phyloP scores from a whole-genome alignment of 2,113 vertebrate species.

The Thymallus thymallus region DNA sequence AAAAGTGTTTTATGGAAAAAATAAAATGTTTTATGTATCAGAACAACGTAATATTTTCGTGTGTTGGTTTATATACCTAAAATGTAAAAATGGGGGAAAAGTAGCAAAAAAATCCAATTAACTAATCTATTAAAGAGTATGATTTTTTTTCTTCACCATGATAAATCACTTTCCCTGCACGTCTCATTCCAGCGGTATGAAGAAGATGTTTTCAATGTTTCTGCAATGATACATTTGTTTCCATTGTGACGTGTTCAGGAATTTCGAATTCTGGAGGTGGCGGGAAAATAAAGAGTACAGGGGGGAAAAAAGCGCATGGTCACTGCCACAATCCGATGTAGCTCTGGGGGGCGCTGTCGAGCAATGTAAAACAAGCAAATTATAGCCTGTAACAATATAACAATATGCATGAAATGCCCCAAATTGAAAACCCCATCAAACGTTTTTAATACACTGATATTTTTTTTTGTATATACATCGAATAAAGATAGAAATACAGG shows the following conservation, averaged over 20 bases:
- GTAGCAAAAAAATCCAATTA: no score
- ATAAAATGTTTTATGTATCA: slow-evolving; percentile 47
- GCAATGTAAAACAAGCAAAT: slow-evolving; percentile 15
- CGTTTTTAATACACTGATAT: no score
- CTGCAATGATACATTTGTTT: slow-evolving; percentile 30
- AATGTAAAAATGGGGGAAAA: no score
- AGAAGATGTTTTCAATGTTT: not conserved
- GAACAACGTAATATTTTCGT: no score
- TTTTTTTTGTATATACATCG: not conserved
- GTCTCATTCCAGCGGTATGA: no score
- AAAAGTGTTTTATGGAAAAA: slow-evolving; percentile 50
- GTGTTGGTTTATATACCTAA: no score
- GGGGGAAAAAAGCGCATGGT: slow-evolving; percentile 64
- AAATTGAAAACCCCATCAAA: not conserved
- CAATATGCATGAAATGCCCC: not conserved
- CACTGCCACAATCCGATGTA: slow-evolving; percentile 7
- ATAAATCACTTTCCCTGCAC: no score
- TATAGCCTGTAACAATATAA: not conserved
- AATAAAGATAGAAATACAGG: not conserved
- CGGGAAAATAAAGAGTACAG: slow-evolving; percentile 65
- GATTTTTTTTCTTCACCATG: slow-evolving; percentile 51
- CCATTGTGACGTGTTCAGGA: slow-evolving; percentile 25
- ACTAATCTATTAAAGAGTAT: slow-evolving; percentile 16
- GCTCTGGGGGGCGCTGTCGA: slow-evolving; percentile 26
- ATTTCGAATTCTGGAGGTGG: slow-evolving; percentile 53